phyloP scores from a whole-genome alignment of 2,113 vertebrate species.

The Phasianus colchicus region DNA sequence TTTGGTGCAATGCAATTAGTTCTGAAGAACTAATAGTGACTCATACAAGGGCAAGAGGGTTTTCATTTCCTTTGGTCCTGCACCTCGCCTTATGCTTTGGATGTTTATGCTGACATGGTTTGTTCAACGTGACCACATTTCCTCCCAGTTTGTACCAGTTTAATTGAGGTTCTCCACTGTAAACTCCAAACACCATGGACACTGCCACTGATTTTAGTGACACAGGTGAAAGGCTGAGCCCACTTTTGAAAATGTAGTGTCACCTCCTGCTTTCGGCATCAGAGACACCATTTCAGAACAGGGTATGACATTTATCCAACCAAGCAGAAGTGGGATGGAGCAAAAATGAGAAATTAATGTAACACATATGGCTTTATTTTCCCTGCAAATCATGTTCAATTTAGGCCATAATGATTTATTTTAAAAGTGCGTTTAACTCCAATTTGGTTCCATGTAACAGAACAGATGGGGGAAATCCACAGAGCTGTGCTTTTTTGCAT shows the following conservation, averaged over 20 bases:
- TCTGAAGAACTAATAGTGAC: not conserved
- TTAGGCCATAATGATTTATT: conserved; percentile 62
- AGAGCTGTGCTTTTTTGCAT: conserved; percentile 24
- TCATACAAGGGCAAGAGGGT: not conserved
- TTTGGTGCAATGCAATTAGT: not conserved
- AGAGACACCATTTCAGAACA: not conserved
- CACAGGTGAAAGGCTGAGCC: not conserved
- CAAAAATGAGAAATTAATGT: conserved; percentile 53
- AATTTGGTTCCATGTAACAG: conserved; percentile 51
- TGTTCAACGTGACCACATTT: fast-evolving
- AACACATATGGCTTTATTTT: conserved; percentile 71
- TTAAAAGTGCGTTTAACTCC: conserved; percentile 63
- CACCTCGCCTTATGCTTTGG: not conserved
- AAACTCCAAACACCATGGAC: not conserved
- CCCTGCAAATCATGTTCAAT: conserved; percentile 62
- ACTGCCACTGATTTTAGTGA: not conserved
- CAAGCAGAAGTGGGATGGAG: not conserved
- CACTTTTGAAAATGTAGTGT: not conserved
- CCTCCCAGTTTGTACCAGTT: not conserved
- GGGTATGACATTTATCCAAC: not conserved
- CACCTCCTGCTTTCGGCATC: conserved; percentile 19
- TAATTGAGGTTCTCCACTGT: not conserved
- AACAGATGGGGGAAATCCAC: conserved; percentile 70
- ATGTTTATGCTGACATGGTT: not conserved
- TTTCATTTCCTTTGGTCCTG: not conserved